phyloP scores from a whole-genome alignment of 2,113 vertebrate species.

The Microcebus murinus region DNA sequence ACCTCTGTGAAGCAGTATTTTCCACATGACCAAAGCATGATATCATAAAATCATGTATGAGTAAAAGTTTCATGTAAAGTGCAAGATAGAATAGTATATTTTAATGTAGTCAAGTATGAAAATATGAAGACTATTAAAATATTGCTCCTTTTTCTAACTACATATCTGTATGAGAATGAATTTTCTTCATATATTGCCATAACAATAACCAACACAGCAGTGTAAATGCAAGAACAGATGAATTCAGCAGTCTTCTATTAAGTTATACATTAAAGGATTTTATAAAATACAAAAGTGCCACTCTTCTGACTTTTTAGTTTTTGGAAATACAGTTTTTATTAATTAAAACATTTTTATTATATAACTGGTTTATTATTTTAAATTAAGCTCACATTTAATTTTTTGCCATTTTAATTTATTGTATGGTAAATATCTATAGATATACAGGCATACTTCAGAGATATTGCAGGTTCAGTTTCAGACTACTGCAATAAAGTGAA shows the following conservation, averaged over 20 bases:
- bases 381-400: not conserved
- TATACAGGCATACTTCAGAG: not conserved
- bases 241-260: conserved; percentile 13
- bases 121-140: not conserved
- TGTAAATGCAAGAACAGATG: not conserved
- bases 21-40: not conserved
- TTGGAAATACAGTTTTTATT: conserved; percentile 29
- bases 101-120: not conserved
- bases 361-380: conserved; percentile 28
- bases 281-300: not conserved
- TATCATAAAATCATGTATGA: not conserved
- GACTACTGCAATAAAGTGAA: not conserved
- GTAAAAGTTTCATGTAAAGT: not conserved
- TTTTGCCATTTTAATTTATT: conserved; percentile 27
- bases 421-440: not conserved
- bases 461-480: not conserved
- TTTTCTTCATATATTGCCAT: not conserved
- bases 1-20: not conserved
- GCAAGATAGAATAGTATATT: not conserved
- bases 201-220: not conserved
- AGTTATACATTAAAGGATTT: conserved; percentile 31
- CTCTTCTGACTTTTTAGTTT: conserved; percentile 30
- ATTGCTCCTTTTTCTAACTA: not conserved
- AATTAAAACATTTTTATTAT: not conserved
- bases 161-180: not conserved